Conservation (phyloP, 2,888 invertebrate species). For the Kuschelorhynchus macadamiae region DNA sequence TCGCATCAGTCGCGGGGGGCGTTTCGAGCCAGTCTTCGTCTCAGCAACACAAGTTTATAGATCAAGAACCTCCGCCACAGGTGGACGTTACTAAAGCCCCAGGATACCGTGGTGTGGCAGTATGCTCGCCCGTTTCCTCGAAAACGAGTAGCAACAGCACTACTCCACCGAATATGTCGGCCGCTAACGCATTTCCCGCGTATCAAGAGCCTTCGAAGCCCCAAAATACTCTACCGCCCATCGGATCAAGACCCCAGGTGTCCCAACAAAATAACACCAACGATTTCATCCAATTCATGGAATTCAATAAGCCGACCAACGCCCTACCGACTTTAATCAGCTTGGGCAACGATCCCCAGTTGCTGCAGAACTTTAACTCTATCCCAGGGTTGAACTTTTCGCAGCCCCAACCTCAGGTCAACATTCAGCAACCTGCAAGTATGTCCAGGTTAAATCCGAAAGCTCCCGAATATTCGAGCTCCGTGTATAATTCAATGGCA, state of each 20-base stretch:
- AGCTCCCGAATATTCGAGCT: conserved; percentile 82
- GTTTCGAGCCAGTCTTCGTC: conserved; percentile 59
- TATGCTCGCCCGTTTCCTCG: conserved; percentile 83
- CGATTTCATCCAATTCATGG: conserved; percentile 46
- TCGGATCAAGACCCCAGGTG: conserved; percentile 62
- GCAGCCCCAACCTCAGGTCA: conserved; percentile 60
- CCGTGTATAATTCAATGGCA: conserved; percentile 60
- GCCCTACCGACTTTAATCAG: conserved; percentile 67
- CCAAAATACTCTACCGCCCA: conserved; percentile 62
- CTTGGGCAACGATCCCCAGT: conserved; percentile 62
- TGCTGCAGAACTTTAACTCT: conserved; percentile 63
- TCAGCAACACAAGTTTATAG: conserved; percentile 69
- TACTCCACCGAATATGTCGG: conserved; percentile 70
- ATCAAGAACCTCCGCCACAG: conserved; percentile 73
- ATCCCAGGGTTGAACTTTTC: conserved; percentile 64
- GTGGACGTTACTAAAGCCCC: conserved; percentile 93
- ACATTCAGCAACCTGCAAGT: conserved; percentile 52
- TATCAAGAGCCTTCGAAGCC: conserved; percentile 57
- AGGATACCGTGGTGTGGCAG: conserved; percentile 86
- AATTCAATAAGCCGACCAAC: conserved; percentile 58
- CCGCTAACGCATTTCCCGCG: conserved; percentile 54
- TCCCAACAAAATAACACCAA: conserved; percentile 54
- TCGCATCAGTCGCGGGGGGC: conserved; percentile 79
- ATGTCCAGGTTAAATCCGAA: conserved; percentile 78
- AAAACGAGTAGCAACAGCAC: conserved; percentile 73